These are phyloP conservation scores for Lytechinus variegatus DNA, from an alignment of 35 echinoderm and acorn worm genomes.

Conservation along the genomic window DNA sequence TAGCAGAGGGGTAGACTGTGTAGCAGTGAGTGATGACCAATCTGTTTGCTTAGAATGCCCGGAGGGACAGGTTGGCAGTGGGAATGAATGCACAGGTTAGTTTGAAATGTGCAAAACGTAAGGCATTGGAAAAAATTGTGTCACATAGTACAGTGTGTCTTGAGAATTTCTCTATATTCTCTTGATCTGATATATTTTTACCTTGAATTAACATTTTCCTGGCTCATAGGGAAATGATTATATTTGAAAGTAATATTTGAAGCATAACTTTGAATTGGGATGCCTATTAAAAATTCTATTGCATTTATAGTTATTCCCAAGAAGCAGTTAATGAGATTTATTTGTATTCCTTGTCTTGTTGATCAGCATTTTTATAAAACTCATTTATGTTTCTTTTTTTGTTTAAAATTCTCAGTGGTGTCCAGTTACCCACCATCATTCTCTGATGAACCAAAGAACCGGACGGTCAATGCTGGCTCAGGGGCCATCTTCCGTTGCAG, in stretches of 20 bases:
- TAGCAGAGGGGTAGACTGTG: slow-evolving; percentile 61
- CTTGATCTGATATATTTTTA: too few relatives aligned
- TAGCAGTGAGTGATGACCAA: slow-evolving; percentile 41
- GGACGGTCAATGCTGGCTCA: slow-evolving; percentile 53
- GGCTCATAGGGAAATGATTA: background rate
- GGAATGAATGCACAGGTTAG: slow-evolving; percentile 80
- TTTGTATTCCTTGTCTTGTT: background rate
- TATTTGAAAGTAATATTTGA: background rate
- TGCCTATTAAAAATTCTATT: background rate
- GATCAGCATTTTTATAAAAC: background rate
- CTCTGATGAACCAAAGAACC: slow-evolving; percentile 50
- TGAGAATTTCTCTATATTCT: too few relatives aligned
- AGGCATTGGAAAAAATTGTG: background rate
- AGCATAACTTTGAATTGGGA: background rate
- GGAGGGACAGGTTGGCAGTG: slow-evolving; percentile 69
- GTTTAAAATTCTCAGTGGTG: slow-evolving; percentile 60
- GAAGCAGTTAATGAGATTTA: background rate
- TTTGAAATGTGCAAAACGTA: background rate
- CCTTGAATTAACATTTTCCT: too few relatives aligned
- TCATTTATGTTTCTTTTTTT: background rate
- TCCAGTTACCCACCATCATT: slow-evolving; percentile 68
- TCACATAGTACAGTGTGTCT: too few relatives aligned
- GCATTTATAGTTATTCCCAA: background rate
- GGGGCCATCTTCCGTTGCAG: slow-evolving; percentile 55
- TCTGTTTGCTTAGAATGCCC: slow-evolving; percentile 94